Evolutionary conservation across 2,888 invertebrate genomes (phyloP).

Genomic region (Linnaemya tessellans): DNA sequence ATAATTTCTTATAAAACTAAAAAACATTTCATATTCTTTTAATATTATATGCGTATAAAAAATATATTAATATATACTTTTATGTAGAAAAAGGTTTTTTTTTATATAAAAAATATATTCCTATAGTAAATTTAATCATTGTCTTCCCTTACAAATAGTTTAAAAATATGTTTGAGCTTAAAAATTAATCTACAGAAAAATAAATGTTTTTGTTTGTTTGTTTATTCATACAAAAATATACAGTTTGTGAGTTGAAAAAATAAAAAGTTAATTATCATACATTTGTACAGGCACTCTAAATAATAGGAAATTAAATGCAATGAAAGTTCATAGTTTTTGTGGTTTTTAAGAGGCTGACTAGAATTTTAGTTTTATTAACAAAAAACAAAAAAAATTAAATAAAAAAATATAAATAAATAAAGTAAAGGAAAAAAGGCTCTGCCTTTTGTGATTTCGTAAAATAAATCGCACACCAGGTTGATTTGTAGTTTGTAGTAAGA

Average conservation of each 20-base stretch:
- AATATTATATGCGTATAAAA: slow-evolving; percentile 58
- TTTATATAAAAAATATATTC: slow-evolving; percentile 54
- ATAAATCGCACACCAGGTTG: slow-evolving; percentile 62
- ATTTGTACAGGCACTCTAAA: slow-evolving; percentile 76
- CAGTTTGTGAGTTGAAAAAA: slow-evolving; percentile 72
- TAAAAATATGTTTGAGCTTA: slow-evolving; percentile 61
- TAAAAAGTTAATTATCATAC: slow-evolving; percentile 56
- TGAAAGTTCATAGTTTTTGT: slow-evolving; percentile 72
- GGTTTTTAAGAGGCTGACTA: slow-evolving; percentile 78
- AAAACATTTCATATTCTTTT: slow-evolving; percentile 77
- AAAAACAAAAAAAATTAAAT: slow-evolving; percentile 27
- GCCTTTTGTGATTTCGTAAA: slow-evolving; percentile 47
- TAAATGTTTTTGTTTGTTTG: slow-evolving; percentile 52
- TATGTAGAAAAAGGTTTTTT: slow-evolving; percentile 33
- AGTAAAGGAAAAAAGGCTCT: slow-evolving; percentile 53
- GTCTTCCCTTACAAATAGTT: slow-evolving; percentile 66
- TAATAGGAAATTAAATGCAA: slow-evolving; percentile 73
- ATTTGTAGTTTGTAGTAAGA: slow-evolving; percentile 15
- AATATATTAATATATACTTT: slow-evolving; percentile 48
- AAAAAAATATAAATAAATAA: too few relatives aligned
- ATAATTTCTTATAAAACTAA: slow-evolving; percentile 79
- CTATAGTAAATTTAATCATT: slow-evolving; percentile 62
- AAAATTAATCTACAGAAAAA: slow-evolving; percentile 66
- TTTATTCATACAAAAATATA: slow-evolving; percentile 73
- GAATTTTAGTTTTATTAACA: slow-evolving; percentile 71